Percentiles rank a stretch among this genome's conserved stretches.
phyloP scores from a whole-genome alignment of 2,113 vertebrate species.

The Polypterus bichir region DNA sequence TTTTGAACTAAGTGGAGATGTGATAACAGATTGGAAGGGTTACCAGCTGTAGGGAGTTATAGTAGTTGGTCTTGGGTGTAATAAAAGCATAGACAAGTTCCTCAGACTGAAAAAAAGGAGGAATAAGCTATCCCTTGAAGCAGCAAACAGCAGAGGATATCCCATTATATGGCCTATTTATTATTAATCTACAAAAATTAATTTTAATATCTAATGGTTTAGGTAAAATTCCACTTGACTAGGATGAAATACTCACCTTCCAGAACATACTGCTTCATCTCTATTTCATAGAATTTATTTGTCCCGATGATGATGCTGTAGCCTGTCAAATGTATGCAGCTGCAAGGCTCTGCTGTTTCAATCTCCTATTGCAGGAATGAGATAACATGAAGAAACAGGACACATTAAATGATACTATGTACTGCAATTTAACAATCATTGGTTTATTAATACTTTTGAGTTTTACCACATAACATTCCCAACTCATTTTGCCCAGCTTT shows the following conservation, averaged over 20 bases:
- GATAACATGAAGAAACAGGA: not conserved
- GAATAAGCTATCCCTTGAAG: too few species aligned
- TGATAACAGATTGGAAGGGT: too few species aligned
- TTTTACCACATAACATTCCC: not conserved
- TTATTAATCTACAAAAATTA: too few species aligned
- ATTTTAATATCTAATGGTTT: too few species aligned
- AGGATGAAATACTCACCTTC: constrained; percentile 57
- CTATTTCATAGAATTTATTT: constrained; percentile 97
- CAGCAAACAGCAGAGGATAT: too few species aligned
- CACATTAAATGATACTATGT: not conserved
- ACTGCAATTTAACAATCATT: not conserved
- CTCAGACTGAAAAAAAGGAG: too few species aligned
- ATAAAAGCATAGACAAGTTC: too few species aligned
- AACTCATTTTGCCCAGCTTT: not conserved
- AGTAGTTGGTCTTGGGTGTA: too few species aligned
- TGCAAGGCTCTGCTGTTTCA: constrained; percentile 94
- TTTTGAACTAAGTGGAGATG: too few species aligned
- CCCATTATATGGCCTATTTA: too few species aligned
- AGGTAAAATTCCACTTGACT: too few species aligned
- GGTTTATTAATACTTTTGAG: not conserved
- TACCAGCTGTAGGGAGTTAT: too few species aligned
- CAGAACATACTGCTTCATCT: constrained; percentile 96
- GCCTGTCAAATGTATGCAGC: constrained; percentile 90
- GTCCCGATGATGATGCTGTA: constrained; percentile 97
- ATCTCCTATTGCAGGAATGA: constrained; percentile 66